phyloP scores from a whole-genome alignment of 30 jellyfish, hydroid and myxozoan species.

The Sanderia malayensis region DNA sequence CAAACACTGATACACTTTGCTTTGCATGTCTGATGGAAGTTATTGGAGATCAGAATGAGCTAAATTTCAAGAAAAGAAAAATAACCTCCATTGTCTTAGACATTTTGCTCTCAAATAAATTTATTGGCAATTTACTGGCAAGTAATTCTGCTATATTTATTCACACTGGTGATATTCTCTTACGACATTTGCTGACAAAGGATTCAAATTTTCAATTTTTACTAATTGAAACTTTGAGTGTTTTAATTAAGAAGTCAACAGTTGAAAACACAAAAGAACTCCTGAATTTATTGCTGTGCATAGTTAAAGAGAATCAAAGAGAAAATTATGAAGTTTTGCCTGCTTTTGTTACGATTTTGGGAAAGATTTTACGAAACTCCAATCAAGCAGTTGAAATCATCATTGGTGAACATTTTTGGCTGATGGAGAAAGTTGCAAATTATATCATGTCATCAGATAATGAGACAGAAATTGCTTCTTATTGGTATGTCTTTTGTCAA shows the following conservation, averaged over 20 bases:
- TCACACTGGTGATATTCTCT: conserved; percentile 53
- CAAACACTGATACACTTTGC: conserved; percentile 43
- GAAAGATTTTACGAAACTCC: conserved; percentile 49
- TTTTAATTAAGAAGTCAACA: conserved; percentile 25
- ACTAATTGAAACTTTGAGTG: conserved; percentile 54
- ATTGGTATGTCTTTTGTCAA: conserved; percentile 51
- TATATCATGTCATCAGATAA: conserved; percentile 5
- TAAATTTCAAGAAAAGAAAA: conserved; percentile 56
- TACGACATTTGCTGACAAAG: conserved; percentile 34
- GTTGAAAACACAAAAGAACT: conserved; percentile 36
- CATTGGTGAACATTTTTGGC: conserved; percentile 26
- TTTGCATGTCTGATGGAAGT: conserved; percentile 87
- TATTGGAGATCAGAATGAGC: conserved; percentile 46
- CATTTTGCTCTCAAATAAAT: conserved; percentile 35
- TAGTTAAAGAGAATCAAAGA: conserved; percentile 3
- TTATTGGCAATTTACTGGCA: conserved; percentile 39
- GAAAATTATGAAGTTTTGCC: neutral
- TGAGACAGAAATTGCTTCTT: conserved; percentile 30
- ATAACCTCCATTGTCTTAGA: conserved; percentile 59
- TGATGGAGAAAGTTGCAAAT: conserved; percentile 41
- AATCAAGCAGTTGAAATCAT: conserved; percentile 4
- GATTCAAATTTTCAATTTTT: conserved; percentile 48
- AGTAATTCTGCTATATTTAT: conserved; percentile 17
- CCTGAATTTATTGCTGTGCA: conserved; percentile 20
- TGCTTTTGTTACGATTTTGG: conserved; percentile 30